Percentiles rank a stretch among this genome's conserved stretches.
phyloP scores from a whole-genome alignment of 2,888 invertebrate species.

The Eledona agricola region DNA sequence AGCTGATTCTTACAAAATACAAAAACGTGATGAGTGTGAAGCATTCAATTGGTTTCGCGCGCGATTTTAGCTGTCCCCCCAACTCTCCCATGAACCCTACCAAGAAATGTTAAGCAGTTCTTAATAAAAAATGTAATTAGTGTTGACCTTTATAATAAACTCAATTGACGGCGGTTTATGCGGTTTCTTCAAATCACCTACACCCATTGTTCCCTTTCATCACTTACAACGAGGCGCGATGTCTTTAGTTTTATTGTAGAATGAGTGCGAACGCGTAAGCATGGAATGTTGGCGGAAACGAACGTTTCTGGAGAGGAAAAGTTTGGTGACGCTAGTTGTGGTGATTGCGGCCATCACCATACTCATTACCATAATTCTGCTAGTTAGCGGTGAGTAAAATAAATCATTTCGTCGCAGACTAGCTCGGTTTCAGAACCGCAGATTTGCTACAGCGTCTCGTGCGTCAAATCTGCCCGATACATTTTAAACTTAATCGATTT shows the following conservation, averaged over 20 bases:
- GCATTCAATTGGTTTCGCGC: slow-evolving; percentile 38
- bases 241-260: slow-evolving; percentile 18
- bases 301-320: slow-evolving; percentile 13
- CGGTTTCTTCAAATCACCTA: slow-evolving; percentile 25
- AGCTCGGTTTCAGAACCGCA: slow-evolving; percentile 5
- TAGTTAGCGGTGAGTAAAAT: slow-evolving; percentile 15
- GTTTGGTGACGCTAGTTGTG: slow-evolving; percentile 11
- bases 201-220: slow-evolving; percentile 18
- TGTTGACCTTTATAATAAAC: slow-evolving; percentile 23
- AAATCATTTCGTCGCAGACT: too few relatives aligned
- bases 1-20: slow-evolving; percentile 14
- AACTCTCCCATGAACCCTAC: slow-evolving; percentile 38
- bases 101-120: slow-evolving; percentile 35
- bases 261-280: slow-evolving; percentile 8
- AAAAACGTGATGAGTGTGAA: slow-evolving; percentile 29
- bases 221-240: slow-evolving; percentile 9
- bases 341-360: too few relatives aligned
- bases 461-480: slow-evolving; percentile 10
- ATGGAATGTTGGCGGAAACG: slow-evolving; percentile 18
- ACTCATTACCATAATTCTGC: too few relatives aligned
- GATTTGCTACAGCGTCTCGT: slow-evolving; percentile 7
- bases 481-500: slow-evolving; percentile 10
- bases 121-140: slow-evolving; percentile 18
- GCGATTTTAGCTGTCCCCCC: slow-evolving; percentile 37
- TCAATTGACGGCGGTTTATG: slow-evolving; percentile 15